These are phyloP conservation scores for Taxidea taxus DNA, from an alignment of 2,113 vertebrate species.

Conservation along the genomic window DNA sequence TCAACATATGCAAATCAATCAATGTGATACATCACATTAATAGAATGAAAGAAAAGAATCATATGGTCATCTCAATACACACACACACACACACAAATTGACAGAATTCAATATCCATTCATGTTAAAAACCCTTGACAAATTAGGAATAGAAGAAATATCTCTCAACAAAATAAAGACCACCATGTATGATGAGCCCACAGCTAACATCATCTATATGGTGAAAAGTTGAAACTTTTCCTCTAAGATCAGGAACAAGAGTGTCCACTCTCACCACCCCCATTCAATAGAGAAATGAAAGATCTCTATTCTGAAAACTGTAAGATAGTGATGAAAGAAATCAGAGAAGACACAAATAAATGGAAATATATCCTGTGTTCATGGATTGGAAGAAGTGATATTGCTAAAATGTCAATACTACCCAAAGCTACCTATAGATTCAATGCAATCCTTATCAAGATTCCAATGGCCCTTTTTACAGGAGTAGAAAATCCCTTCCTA, in stretches of 20 bases:
- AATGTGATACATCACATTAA: not conserved
- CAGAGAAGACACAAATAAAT: not conserved
- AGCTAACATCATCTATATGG: not conserved
- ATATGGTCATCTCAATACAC: not conserved
- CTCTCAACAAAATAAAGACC: not conserved
- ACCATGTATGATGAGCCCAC: not conserved
- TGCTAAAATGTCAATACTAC: not conserved
- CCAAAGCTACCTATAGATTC: not conserved
- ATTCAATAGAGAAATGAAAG: too few species aligned
- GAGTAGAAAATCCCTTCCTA: not conserved
- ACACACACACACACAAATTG: not conserved
- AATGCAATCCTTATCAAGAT: not conserved
- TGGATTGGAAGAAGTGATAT: not conserved
- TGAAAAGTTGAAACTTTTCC: not conserved
- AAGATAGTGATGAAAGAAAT: not conserved
- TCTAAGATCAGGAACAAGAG: not conserved
- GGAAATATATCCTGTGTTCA: not conserved
- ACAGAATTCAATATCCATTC: not conserved
- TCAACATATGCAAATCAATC: not conserved
- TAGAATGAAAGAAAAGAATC: not conserved
- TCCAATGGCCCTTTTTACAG: not conserved
- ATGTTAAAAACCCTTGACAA: not conserved
- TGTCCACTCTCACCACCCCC: too few species aligned
- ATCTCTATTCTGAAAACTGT: not conserved
- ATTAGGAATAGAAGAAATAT: not conserved